Base-by-base conservation (phyloP, 2,113 vertebrate species). In the Equus przewalskii region DNA sequence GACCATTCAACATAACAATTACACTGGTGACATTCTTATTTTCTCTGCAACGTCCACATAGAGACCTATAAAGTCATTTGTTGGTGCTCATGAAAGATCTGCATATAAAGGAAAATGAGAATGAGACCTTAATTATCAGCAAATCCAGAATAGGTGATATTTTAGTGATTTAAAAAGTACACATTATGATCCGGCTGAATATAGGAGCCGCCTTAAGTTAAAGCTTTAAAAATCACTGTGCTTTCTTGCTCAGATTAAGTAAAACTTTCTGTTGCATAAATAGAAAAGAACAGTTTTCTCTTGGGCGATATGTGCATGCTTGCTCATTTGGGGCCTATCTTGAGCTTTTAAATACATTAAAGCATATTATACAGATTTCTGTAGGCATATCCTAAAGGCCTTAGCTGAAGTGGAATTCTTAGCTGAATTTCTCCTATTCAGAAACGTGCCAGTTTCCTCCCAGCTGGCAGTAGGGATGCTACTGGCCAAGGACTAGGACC, bases 111-210 rank as follows among this genome's bases (percentile, higher is more conserved):
- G 93, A 93, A 87, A 89, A 83, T 6, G 73, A 62, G 58, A 89
- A 80, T 1, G 41, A 90, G 62, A n/a, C 0, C 26, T 80, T 58
- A 67, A 64, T 83, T 80, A 97, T 36, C 80, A 51, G 30, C 15
- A 51, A 49, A 30, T 60, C 56, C 62, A 51, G 78, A 62, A 89
- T 0, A 65, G 75, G 16, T 41, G 67, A 78, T 72, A 80, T 81
- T 73, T 92, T 49, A 80, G 79, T 72, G 70, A 70, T 16, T 81
- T 65, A n/a, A 85, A 89, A 98, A 85, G 44, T 76, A 81, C 54
- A 76, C 41, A 56, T 65, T 64, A 64, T 8, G 30, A 81, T 46
- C 56, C 15, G 36, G 16, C 58, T 2, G 0, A 70, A 75, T 49
- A 41, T 0, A 54, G 70, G 84, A 41, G 54, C 8, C 56, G 89